These are phyloP conservation scores for Colletes latitarsis DNA, from an alignment of 1,140 invertebrate genomes.

Conservation along the genomic window DNA sequence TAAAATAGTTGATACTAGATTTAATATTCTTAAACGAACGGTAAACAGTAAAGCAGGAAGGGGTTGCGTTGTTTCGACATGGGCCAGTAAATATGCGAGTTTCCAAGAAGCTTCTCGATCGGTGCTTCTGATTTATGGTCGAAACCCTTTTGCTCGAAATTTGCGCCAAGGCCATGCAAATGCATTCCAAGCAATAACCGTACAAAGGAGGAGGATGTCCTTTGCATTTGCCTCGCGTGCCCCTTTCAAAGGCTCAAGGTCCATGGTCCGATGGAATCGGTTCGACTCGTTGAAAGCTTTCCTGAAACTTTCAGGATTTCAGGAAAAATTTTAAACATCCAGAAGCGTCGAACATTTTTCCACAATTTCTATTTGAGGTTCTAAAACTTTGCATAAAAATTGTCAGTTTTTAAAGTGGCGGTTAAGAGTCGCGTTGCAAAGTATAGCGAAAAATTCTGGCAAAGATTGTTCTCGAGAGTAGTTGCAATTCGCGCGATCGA, in stretches of 20 bases:
- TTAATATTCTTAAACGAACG: too few relatives aligned
- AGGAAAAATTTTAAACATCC: too few relatives aligned
- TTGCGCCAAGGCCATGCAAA: constrained; percentile 72
- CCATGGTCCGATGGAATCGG: neutral
- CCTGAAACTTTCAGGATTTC: neutral
- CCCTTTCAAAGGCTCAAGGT: constrained; percentile 8
- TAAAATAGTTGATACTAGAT: too few relatives aligned
- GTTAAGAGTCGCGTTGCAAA: too few relatives aligned
- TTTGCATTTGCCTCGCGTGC: constrained; percentile 16
- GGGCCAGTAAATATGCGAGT: neutral
- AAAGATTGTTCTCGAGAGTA: neutral
- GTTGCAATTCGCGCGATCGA: neutral
- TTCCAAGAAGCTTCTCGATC: neutral
- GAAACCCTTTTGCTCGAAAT: constrained; percentile 73
- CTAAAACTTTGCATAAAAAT: too few relatives aligned
- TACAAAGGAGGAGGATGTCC: constrained; percentile 62
- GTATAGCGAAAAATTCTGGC: neutral
- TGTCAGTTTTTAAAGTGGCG: too few relatives aligned
- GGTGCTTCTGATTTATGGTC: constrained; percentile 71
- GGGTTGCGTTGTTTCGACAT: neutral
- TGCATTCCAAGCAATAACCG: constrained; percentile 51
- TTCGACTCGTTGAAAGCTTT: neutral
- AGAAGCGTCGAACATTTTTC: too few relatives aligned
- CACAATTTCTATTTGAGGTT: too few relatives aligned
- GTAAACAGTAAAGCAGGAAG: neutral